Evolutionary conservation across 2,797 vertebrate genomes (phyloP), one percentile per base, ranked within the genome.

Genomic region (Chloroceryle amazona): DNA sequence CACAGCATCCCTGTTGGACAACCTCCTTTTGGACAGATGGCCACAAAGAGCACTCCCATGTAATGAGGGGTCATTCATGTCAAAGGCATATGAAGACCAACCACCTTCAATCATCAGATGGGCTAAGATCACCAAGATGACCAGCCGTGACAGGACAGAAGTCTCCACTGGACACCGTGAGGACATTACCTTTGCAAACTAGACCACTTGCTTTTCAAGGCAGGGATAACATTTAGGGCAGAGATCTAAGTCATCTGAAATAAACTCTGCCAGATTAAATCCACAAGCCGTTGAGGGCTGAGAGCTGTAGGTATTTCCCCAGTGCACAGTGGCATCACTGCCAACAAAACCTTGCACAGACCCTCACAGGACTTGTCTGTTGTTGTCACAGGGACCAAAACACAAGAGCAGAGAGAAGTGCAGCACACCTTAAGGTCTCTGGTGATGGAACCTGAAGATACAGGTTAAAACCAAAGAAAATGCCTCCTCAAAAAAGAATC

Each of bases 401-500:
- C 65, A 72, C 75, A 41, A 39, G 41, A 72, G 42, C 60, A 84
- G 35, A 91, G 15, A 63, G 14, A 7, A 81, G 2, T 7, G 25
- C 7, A 72, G 62, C 44, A 58, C 51, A 51, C 35, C 33, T 72
- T 42, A 60, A 73, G 9, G 39, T 44, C 20, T 57, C 20, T 44
- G 25, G 11, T 13, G 17, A 29, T 11, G 3, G 11, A 52, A 57
- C 21, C 17, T 54, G 33, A 79, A 33, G 17, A 82, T 67, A 65
- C 5, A 92, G 37, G 33, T 80, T 76, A 87, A 82, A 89, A 60
- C 7, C 33, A 71, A 82, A 90, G 58, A 82, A 87, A 93, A 90
- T 1, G 1, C 33, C 52, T 63, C 23, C 39, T 41, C 42, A 10
- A 2, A 46, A 80, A 57, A 42, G 44, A 91, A 63, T 49, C 28